These are phyloP conservation scores for Shargacucullia verbasci DNA, from an alignment of 2,888 invertebrate species.

Conservation along the genomic window DNA sequence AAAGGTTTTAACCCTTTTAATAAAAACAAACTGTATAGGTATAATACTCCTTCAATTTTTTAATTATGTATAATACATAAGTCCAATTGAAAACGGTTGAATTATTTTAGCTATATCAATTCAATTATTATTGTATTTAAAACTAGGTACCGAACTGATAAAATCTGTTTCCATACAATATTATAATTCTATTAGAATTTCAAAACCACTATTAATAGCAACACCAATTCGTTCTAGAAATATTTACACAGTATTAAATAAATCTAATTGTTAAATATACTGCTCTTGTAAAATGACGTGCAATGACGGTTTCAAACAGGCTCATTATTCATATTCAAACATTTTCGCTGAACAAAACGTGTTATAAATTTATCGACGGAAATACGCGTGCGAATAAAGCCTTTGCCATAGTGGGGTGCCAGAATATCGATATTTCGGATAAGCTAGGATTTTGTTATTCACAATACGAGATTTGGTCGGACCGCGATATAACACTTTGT, in stretches of 20 bases:
- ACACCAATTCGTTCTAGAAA: not conserved
- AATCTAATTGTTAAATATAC: conserved; percentile 5
- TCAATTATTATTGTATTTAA: no score
- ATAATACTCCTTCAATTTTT: not conserved
- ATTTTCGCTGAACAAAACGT: conserved; percentile 22
- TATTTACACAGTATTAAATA: not conserved
- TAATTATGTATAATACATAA: not conserved
- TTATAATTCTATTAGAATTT: conserved; percentile 11
- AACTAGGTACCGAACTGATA: no score
- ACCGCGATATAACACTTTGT: conserved; percentile 20
- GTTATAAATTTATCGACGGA: conserved; percentile 27
- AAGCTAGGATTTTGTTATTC: conserved; percentile 32
- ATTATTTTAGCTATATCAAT: no score
- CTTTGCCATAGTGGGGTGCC: conserved; percentile 8
- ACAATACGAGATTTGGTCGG: conserved; percentile 21
- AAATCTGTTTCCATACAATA: no score
- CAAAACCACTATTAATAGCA: not conserved
- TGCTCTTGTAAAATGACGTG: conserved; percentile 10
- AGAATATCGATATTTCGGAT: conserved; percentile 25
- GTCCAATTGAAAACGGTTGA: no score
- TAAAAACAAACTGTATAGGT: not conserved
- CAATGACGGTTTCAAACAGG: conserved; percentile 16
- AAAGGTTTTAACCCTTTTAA: conserved; percentile 4
- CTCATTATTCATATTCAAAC: conserved; percentile 41
- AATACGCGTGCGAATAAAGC: conserved; percentile 9